Evolutionary conservation across 2,888 invertebrate species (phyloP), one percentile per base, ranked within the genome.

Genomic region (Melipona bicolor): DNA sequence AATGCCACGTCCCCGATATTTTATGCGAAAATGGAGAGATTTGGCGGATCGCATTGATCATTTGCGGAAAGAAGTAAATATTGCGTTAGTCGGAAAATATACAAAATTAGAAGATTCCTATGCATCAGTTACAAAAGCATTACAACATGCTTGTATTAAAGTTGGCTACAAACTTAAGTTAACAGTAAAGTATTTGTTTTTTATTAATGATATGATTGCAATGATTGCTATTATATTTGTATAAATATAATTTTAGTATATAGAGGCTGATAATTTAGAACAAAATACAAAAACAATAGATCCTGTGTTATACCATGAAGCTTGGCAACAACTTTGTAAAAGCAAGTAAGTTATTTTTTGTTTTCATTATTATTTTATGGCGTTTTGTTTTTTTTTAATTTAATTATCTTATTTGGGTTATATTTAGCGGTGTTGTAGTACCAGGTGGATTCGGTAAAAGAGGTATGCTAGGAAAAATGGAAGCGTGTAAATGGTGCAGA

Each of bases 381-480:
- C 21, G n/a, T 64, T 32, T 21, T 2, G 4, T 24, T 17, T 13
- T 1, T 43, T 17, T 54, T 6, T 15, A 5, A 54, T 49, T 32
- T 74, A 36, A 11, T 43, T 9, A 64, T 75, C 43, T 69, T n/a
- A 61, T 61, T 70, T 81, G 52, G n/a, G 4, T 61, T 62, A 64
- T 61, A 19, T 95, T 65, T 90, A 98, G 98, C 94, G 99, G 99
- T 52, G 97, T 99, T 0, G 96, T 99, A 88, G 98, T 99, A 1
- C 99, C 99, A 4, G 99, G 99, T 79, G 99, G 99, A 19, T 99
- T 99, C 94, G 99, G 99, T 0, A 97, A 97, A 88, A 96, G 99
- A 77, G 99, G 99, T 9, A 97, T 98, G 92, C 99, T 99, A 94
- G 99, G 99, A 0, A 99, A 98, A 95, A 98, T 99, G 71, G 96